Percentiles rank a stretch among this genome's conserved stretches.
Conservation (phyloP, 2,113 vertebrate species). For the Oreotrochilus melanogaster region DNA sequence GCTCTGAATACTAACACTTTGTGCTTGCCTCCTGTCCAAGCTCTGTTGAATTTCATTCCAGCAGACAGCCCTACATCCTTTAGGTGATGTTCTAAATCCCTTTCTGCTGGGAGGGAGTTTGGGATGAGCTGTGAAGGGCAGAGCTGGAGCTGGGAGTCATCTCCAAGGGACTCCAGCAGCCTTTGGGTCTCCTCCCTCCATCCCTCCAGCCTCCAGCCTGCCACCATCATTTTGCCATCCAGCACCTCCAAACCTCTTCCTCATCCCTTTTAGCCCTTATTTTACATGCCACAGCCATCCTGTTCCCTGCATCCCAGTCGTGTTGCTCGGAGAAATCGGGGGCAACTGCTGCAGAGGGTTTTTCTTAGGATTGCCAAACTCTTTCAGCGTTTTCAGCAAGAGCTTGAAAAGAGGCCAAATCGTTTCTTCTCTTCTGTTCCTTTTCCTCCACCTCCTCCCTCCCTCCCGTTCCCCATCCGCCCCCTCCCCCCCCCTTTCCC, state of each 20-base stretch:
- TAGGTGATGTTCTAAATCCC: accelerated
- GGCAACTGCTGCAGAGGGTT: constrained; percentile 27
- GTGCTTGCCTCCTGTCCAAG: not conserved
- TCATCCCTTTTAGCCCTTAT: not conserved
- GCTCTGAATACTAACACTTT: not conserved
- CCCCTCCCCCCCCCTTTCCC: not conserved
- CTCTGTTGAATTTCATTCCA: not conserved
- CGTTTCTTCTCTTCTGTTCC: constrained; percentile 26
- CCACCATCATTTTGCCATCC: not conserved
- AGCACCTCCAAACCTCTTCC: not conserved
- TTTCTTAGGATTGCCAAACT: constrained; percentile 54
- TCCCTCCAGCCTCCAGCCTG: not conserved
- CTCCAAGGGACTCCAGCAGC: not conserved
- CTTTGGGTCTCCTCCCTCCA: accelerated
- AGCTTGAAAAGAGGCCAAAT: constrained; percentile 32
- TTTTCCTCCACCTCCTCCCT: not conserved
- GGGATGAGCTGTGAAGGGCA: not conserved
- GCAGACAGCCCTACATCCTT: not conserved
- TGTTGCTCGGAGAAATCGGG: constrained; percentile 7
- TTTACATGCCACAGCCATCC: constrained; percentile 16
- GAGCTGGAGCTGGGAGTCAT: not conserved
- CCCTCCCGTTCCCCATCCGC: not conserved
- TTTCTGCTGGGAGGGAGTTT: not conserved
- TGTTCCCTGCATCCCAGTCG: not conserved
- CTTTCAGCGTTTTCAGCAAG: constrained; percentile 50